Percentiles rank a stretch among this genome's conserved stretches.
Evolutionary conservation across 2,113 vertebrate genomes (phyloP).

Genomic region (Dolichotis patagonum): DNA sequence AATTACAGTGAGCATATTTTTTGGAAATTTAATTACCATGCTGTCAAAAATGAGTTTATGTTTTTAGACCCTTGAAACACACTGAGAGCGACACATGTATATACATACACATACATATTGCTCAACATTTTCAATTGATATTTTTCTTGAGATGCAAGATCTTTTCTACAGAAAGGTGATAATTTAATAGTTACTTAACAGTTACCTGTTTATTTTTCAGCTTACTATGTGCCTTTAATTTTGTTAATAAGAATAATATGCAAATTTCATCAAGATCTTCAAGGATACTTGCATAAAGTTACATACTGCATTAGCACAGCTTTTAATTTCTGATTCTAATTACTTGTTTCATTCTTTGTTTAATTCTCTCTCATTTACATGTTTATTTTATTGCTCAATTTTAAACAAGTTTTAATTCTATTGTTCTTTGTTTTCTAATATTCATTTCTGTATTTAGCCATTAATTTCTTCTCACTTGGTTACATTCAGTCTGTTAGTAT

Average conservation of each 20-base stretch:
- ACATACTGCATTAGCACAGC: background rate
- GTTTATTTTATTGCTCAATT: background rate
- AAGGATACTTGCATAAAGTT: background rate
- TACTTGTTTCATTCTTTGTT: constrained; percentile 13
- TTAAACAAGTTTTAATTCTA: constrained; percentile 7
- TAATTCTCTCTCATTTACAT: background rate
- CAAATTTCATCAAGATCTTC: constrained; percentile 41
- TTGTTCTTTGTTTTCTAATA: background rate
- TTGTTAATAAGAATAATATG: background rate
- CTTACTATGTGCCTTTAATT: background rate
- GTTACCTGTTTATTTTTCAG: background rate
- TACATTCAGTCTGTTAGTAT: constrained; percentile 16
- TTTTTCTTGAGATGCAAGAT: constrained; percentile 5
- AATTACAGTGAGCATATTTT: constrained; percentile 18
- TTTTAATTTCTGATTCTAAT: background rate
- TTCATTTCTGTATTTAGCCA: constrained; percentile 20
- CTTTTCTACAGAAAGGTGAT: background rate
- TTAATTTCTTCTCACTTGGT: background rate
- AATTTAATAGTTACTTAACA: background rate
- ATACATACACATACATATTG: background rate
- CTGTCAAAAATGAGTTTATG: constrained; percentile 21
- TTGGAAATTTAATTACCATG: background rate
- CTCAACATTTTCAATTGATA: background rate
- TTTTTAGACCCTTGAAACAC: constrained; percentile 34
- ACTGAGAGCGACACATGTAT: background rate